Conservation (phyloP, 2,797 vertebrate genomes). For the Poeciliopsis infans region DNA sequence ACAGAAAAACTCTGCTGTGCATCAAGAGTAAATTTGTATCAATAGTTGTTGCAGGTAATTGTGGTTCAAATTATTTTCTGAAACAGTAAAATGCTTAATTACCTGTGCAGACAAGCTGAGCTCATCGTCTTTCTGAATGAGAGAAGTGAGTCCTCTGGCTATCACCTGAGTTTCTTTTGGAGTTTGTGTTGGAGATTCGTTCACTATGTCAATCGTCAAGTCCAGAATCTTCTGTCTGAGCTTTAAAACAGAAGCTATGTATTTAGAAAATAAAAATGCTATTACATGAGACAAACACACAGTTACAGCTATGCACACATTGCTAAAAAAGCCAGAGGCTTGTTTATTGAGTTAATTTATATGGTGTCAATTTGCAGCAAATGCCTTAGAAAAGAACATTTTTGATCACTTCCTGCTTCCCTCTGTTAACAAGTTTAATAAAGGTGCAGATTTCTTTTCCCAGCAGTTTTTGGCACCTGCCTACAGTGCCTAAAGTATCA, state of each 20-base stretch:
- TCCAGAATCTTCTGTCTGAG: slow-evolving; percentile 83
- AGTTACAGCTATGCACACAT: neutral
- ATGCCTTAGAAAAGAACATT: neutral
- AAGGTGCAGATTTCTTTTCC: neutral
- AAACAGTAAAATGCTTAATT: neutral
- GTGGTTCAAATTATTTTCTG: neutral
- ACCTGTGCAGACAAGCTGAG: slow-evolving; percentile 85
- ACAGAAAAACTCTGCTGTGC: neutral
- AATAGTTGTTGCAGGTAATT: neutral
- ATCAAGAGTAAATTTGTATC: neutral
- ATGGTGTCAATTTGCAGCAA: neutral
- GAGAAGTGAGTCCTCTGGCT: slow-evolving; percentile 78
- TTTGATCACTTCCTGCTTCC: neutral
- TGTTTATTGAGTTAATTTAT: neutral
- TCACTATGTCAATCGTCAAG: slow-evolving; percentile 68
- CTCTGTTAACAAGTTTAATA: neutral
- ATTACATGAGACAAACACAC: neutral
- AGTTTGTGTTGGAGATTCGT: slow-evolving; percentile 49
- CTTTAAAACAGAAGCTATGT: slow-evolving; percentile 67
- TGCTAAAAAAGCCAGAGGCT: neutral
- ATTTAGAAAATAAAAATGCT: neutral
- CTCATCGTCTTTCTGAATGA: slow-evolving; percentile 76
- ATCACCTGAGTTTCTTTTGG: slow-evolving; percentile 73
- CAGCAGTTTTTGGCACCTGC: neutral
- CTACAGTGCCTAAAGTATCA: neutral